Base-by-base conservation (phyloP, 2,888 invertebrate species). In the Tethea ocularis region DNA sequence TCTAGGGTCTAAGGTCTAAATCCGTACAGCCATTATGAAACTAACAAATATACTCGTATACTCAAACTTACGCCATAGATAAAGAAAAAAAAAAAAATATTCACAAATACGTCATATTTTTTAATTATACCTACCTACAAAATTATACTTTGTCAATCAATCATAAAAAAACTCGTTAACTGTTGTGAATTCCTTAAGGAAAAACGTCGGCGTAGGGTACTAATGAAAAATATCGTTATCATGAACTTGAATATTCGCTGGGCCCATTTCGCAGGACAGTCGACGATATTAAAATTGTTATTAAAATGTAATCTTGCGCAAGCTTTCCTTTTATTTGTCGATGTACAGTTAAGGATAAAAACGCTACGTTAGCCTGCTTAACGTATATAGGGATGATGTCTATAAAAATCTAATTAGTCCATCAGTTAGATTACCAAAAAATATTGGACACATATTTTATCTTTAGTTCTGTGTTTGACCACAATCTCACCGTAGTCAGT, bases 201-300 rank as follows among this genome's bases (percentile, higher is more conserved):
- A 46, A 46, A 46, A 17, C 20, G 17, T 33, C 33, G 33, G 29
- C 36, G 4, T 36, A 13, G 36, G 15, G 38, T 38, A 38, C 38
- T 46, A 46, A 46, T 46, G 46, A 46, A 33, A 33, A 54, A 33
- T 36, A 53, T 53, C 26, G 26, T 57, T 51, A 17, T 51, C 51
- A 20, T 29, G 26, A 53, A 56, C 52, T 52, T 33, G 56, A 24
- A 52, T 52, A 56, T 56, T 33, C 56, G 36, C 52, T 53, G 46
- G 24, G 33, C 56, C 1, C 38, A 57, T 58, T 57, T 52, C 59
- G 52, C 61, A 60, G 52, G 63, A 61, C 67, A 67, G 66, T 46
- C 46, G 46, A 23, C 23, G 33, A 75, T 77, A 78, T 78, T 76
- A 77, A 80, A 77, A 74, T 74, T 67, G 71, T 76, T 73, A 77